Conservation (phyloP, 2,113 vertebrate species). For the Poeciliopsis occidentalis region DNA sequence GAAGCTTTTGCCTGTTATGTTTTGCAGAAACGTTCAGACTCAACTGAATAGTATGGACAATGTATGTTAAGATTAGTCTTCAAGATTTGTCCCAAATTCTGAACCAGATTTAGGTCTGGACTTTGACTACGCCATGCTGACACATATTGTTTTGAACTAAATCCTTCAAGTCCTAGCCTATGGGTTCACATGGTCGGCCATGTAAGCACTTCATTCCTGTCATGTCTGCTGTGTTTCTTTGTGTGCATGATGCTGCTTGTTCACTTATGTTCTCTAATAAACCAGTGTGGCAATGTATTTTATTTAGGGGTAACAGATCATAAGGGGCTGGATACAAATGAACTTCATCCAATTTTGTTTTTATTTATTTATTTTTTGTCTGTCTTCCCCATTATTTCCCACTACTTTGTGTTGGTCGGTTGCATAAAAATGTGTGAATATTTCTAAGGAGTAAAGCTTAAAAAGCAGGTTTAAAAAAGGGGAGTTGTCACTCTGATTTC, state of each 20-base stretch:
- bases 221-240: background rate
- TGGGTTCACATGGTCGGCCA: background rate
- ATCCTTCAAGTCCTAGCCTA: too few relatives aligned
- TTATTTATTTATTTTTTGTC: too few relatives aligned
- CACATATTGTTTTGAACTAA: too few relatives aligned
- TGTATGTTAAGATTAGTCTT: background rate
- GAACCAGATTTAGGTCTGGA: too few relatives aligned
- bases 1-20: too few relatives aligned
- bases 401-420: too few relatives aligned
- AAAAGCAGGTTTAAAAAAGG: constrained; percentile 13
- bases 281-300: background rate
- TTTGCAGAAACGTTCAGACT: background rate
- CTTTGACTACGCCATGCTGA: too few relatives aligned
- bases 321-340: background rate
- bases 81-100: too few relatives aligned
- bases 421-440: background rate
- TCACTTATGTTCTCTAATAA: too few relatives aligned
- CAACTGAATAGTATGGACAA: background rate
- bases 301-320: background rate
- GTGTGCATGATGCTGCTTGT: background rate
- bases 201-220: background rate
- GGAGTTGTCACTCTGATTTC: background rate
- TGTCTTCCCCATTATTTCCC: too few relatives aligned
- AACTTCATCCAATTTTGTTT: too few relatives aligned
- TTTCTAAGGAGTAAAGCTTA: constrained; percentile 22